These are phyloP conservation scores for Paratilapia polleni DNA, from an alignment of 2,113 vertebrate species.

Conservation along the genomic window DNA sequence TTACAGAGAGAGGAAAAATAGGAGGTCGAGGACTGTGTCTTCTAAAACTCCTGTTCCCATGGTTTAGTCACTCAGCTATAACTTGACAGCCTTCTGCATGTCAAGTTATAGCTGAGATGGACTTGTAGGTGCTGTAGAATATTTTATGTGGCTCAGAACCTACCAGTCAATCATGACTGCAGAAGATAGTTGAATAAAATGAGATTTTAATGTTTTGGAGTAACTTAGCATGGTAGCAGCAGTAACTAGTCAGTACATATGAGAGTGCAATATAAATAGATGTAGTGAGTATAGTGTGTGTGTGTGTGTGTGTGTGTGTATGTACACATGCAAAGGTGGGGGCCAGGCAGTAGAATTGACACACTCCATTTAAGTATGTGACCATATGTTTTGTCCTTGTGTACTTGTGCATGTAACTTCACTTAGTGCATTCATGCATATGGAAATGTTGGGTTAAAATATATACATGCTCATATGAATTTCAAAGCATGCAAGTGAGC, in stretches of 20 bases:
- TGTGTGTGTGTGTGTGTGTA: not conserved
- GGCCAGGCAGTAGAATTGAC: not conserved
- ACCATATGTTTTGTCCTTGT: not conserved
- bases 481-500: not conserved
- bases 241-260: not conserved
- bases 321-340: not conserved
- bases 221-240: not conserved
- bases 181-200: not conserved
- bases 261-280: not conserved
- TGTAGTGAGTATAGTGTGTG: not conserved
- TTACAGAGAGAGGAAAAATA: not conserved
- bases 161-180: not conserved
- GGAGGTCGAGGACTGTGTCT: not conserved
- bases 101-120: not conserved
- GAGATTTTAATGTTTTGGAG: not conserved
- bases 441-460: not conserved
- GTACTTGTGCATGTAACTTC: not conserved
- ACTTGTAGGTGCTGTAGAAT: not conserved
- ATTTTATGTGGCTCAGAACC: not conserved
- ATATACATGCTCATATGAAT: not conserved
- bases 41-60: not conserved
- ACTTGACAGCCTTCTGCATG: not conserved
- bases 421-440: not conserved
- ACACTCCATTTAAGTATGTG: not conserved
- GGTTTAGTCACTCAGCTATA: accelerated